These are phyloP conservation scores for Camponotus pennsylvanicus DNA, from an alignment of 1,140 invertebrate genomes.

Conservation along the genomic window DNA sequence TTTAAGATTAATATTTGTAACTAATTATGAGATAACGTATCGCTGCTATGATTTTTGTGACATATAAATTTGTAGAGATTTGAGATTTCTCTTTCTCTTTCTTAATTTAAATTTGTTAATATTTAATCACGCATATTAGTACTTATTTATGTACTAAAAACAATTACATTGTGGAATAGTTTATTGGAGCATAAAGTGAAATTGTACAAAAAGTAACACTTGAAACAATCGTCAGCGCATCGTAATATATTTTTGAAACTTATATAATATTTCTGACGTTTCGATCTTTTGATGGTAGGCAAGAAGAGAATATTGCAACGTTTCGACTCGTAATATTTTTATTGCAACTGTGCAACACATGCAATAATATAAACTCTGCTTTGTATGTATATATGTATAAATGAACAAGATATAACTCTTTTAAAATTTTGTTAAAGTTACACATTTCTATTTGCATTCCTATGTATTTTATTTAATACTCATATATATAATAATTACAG, in stretches of 20 bases:
- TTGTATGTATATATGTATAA: background rate
- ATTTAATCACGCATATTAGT: background rate
- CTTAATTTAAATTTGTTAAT: conserved; percentile 22
- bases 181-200: background rate
- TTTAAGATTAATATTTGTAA: background rate
- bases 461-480: background rate
- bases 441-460: background rate
- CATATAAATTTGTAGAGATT: background rate
- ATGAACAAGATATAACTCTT: background rate
- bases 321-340: conserved; percentile 50
- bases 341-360: conserved; percentile 30
- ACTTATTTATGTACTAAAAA: background rate
- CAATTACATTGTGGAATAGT: conserved; percentile 9
- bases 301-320: conserved; percentile 23
- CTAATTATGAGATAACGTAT: background rate
- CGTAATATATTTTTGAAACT: conserved; percentile 32
- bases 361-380: conserved; percentile 28
- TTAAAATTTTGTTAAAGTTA: background rate
- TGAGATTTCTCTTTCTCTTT: background rate
- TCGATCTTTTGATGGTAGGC: conserved; percentile 31
- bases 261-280: conserved; percentile 27
- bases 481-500: background rate
- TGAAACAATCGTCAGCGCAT: conserved; percentile 20
- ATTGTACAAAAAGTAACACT: background rate
- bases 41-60: background rate